Evolutionary conservation across 2,113 vertebrate species (phyloP).

Genomic region (Thamnaconus septentrionalis): DNA sequence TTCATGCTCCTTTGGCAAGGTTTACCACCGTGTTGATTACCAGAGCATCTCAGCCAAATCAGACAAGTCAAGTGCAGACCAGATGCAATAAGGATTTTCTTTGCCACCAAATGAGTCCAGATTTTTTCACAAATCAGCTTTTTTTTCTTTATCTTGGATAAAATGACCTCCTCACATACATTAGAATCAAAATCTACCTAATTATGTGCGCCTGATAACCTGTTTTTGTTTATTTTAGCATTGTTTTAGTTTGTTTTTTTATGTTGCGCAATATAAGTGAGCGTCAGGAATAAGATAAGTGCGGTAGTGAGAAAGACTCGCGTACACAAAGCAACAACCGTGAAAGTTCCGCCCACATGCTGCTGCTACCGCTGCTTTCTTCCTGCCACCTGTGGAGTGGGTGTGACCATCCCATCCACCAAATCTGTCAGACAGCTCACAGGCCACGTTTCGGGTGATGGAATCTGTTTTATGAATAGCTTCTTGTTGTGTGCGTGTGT

Average conservation of each 20-base stretch:
- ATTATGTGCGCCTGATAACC: constrained; percentile 6
- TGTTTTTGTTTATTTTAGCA: not conserved
- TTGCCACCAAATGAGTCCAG: constrained; percentile 25
- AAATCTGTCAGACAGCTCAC: constrained; percentile 63
- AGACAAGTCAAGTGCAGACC: constrained; percentile 42
- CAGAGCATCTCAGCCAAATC: too few relatives aligned
- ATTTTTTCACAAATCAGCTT: constrained; percentile 18
- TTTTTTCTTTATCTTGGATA: constrained; percentile 8
- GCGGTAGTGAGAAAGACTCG: too few relatives aligned
- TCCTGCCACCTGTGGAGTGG: constrained; percentile 70
- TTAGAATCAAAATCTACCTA: constrained; percentile 19
- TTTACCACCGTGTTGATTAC: constrained; percentile 48
- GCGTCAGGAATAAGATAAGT: constrained; percentile 15
- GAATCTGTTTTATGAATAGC: constrained; percentile 46
- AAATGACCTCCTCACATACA: constrained; percentile 20
- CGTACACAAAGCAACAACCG: constrained; percentile 40
- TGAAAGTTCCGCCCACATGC: constrained; percentile 61
- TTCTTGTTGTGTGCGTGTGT: constrained; percentile 19
- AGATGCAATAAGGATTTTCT: constrained; percentile 7
- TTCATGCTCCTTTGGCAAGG: constrained; percentile 41
- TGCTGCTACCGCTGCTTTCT: constrained; percentile 57
- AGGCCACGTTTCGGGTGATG: constrained; percentile 37
- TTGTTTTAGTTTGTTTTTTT: not conserved
- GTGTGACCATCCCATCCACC: constrained; percentile 61
- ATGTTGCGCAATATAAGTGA: constrained; percentile 1